Conservation (phyloP, 2,888 invertebrate genomes). For the Drosophila histrio region DNA sequence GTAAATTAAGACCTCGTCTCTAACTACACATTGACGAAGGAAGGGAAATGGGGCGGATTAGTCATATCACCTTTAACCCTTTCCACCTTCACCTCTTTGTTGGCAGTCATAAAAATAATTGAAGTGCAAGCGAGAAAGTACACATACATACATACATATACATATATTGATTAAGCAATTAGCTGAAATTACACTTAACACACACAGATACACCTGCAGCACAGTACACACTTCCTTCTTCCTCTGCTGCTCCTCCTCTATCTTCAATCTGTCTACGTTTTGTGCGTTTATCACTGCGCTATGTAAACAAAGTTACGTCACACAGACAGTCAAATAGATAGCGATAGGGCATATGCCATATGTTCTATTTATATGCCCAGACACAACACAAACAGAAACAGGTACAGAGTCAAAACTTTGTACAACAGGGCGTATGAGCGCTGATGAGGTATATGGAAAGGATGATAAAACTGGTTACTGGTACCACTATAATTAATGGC, state of each 20-base stretch:
- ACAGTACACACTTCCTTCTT: not conserved
- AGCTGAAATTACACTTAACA: conserved; percentile 60
- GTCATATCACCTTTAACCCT: conserved; percentile 1
- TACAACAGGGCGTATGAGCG: conserved; percentile 5
- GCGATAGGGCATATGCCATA: conserved; percentile 37
- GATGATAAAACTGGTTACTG: conserved; percentile 10
- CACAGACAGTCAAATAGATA: conserved; percentile 14
- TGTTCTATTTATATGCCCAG: conserved; percentile 67
- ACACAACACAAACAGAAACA: conserved; percentile 56
- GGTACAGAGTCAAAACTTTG: conserved; percentile 11
- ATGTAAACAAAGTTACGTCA: conserved; percentile 36
- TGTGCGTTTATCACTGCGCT: conserved; percentile 40
- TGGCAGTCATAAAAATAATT: conserved; percentile 42
- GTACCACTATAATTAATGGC: too few relatives aligned
- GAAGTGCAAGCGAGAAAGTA: conserved; percentile 23
- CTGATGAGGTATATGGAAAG: conserved; percentile 20
- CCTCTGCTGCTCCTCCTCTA: not conserved
- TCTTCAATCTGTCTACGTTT: conserved; percentile 20
- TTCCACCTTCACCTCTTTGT: not conserved
- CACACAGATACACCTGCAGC: conserved; percentile 27
- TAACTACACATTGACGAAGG: conserved; percentile 12
- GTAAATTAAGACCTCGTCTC: conserved; percentile 27
- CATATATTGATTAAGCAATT: conserved; percentile 73
- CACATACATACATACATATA: not conserved
- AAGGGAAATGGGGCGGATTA: not conserved